Conservation (phyloP, 23 tunicate species). For the Pegea sp. region DNA sequence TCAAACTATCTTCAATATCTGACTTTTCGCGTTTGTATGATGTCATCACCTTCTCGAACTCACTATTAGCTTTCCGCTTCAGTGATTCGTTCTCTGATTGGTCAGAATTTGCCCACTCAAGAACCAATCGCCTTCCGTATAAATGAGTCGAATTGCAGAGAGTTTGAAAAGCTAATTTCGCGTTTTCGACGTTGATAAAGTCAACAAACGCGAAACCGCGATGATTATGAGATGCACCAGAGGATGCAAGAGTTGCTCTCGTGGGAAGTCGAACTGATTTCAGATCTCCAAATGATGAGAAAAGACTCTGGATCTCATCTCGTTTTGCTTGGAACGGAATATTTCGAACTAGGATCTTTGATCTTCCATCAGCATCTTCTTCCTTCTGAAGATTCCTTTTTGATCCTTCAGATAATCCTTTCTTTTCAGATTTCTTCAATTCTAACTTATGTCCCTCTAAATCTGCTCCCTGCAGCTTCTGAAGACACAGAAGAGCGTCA, state of each 20-base stretch:
- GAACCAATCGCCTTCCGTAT: conserved; percentile 89
- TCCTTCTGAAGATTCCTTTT: conserved; percentile 1
- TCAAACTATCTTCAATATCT: too few relatives aligned
- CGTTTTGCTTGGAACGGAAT: conserved; percentile 76
- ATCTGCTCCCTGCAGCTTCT: conserved; percentile 28
- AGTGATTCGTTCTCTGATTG: conserved; percentile 22
- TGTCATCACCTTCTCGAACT: too few relatives aligned
- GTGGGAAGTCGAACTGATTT: conserved; percentile 72
- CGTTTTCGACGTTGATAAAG: conserved; percentile 51
- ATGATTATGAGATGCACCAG: conserved; percentile 42
- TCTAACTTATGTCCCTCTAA: conserved; percentile 72
- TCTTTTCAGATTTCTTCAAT: conserved; percentile 41
- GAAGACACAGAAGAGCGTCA: conserved; percentile 39
- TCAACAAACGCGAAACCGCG: conserved; percentile 97
- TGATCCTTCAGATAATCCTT: not conserved
- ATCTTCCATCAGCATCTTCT: not conserved
- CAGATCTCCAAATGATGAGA: conserved; percentile 80
- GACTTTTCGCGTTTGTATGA: too few relatives aligned
- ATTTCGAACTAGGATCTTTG: conserved; percentile 80
- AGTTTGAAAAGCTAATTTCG: conserved; percentile 79
- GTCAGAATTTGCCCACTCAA: conserved; percentile 96
- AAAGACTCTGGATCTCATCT: conserved; percentile 54
- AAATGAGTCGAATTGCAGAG: conserved; percentile 82
- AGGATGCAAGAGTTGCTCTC: not conserved
- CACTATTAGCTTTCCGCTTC: conserved; percentile 29